Conservation (phyloP, 2,888 invertebrate genomes). For the Mythimna lalbum region DNA sequence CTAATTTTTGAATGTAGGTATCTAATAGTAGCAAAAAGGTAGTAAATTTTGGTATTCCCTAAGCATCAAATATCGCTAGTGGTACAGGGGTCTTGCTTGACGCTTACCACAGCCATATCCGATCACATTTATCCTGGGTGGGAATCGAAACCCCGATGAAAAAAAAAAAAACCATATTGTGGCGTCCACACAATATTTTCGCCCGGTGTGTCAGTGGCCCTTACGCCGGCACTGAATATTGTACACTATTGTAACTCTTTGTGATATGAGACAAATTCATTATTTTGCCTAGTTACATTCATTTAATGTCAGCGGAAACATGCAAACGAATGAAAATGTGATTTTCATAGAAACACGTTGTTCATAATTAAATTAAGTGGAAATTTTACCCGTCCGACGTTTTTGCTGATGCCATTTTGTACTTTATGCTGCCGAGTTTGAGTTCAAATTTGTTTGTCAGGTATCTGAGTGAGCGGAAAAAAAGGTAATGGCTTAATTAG, state of each 20-base stretch:
- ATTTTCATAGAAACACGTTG: conserved; percentile 51
- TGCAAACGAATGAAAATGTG: conserved; percentile 39
- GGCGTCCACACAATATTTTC: too few species aligned
- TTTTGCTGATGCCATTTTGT: conserved; percentile 52
- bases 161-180: too few species aligned
- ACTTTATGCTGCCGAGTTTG: conserved; percentile 49
- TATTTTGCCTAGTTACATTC: conserved; percentile 14
- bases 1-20: too few species aligned
- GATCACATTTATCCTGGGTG: too few species aligned
- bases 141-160: too few species aligned
- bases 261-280: neutral
- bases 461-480: conserved; percentile 57
- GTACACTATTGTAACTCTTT: neutral
- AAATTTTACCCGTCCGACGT: conserved; percentile 40
- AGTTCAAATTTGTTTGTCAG: conserved; percentile 49
- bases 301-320: conserved; percentile 34
- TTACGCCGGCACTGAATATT: too few species aligned
- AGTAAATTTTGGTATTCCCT: too few species aligned
- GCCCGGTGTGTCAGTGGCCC: too few species aligned
- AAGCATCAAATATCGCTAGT: too few species aligned
- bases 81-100: too few species aligned
- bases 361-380: conserved; percentile 62
- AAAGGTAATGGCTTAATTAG: conserved; percentile 66
- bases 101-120: too few species aligned
- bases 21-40: too few species aligned